Percentiles rank a stretch among this genome's conserved stretches.
These are phyloP conservation scores for Tholera decimalis DNA, from an alignment of 2,888 invertebrate species.

Conservation along the genomic window DNA sequence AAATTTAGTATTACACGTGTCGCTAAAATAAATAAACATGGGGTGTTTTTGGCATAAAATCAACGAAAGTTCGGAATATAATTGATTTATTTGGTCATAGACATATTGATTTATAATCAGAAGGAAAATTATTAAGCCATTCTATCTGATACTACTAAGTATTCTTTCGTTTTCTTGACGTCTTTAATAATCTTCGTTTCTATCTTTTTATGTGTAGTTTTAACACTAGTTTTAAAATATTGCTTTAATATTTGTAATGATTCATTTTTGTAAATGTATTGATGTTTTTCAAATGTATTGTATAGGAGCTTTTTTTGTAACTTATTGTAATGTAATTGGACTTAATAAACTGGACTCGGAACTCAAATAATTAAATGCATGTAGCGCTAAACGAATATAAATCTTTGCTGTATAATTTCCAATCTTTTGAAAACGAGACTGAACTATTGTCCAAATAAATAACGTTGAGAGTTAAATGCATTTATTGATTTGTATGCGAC, in stretches of 20 bases:
- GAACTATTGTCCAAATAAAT: neutral
- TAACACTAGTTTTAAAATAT: slow-evolving; percentile 49
- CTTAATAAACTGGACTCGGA: neutral
- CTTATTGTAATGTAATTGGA: slow-evolving; percentile 43
- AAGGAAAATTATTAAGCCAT: neutral
- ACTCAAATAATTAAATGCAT: neutral
- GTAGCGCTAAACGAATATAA: neutral
- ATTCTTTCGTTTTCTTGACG: slow-evolving; percentile 43
- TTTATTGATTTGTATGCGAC: neutral
- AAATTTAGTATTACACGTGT: slow-evolving; percentile 31
- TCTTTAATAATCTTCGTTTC: slow-evolving; percentile 25
- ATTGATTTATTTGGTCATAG: neutral
- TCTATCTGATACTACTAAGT: slow-evolving; percentile 26
- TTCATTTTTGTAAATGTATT: slow-evolving; percentile 52
- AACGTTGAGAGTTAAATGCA: neutral
- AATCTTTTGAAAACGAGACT: neutral
- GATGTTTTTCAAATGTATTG: slow-evolving; percentile 44
- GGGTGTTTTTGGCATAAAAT: neutral
- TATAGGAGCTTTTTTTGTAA: slow-evolving; percentile 43
- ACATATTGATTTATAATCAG: slow-evolving; percentile 17
- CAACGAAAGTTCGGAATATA: neutral
- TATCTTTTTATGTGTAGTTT: slow-evolving; percentile 41
- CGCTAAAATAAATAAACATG: slow-evolving; percentile 25
- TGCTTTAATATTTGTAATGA: slow-evolving; percentile 56
- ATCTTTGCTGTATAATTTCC: neutral